Evolutionary conservation across 2,113 vertebrate genomes (phyloP), one percentile per base, ranked within the genome.

Genomic region (Catagonus wagneri): DNA sequence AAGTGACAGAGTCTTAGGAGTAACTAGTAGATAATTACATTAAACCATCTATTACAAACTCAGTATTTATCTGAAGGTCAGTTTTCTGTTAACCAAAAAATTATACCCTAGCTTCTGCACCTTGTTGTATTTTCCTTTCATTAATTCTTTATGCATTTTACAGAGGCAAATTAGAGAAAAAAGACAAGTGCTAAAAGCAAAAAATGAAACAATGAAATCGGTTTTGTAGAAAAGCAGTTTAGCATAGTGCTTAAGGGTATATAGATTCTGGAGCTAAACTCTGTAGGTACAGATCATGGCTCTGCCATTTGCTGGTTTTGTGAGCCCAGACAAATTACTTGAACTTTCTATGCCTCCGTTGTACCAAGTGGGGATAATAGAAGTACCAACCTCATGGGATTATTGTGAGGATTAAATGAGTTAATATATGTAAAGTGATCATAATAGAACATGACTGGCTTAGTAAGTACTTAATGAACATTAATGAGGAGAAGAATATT

Each of bases 71-170:
- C 50, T 39, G 4, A 20, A 27, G n/a, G 61, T 87, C 29, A 71
- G 10, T 88, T 89, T 94, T 94, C 61, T 83, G 13, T 32, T 69
- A 83, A 83, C 39, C 34, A 50, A 95, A 93, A 88, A 34, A 27
- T 69, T 79, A 22, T 83, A 25, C 66, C 25, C 2, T 27, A 63
- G 32, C 36, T 71, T 93, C 68, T 93, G 23, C 13, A 58, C 44
- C 15, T 93, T 81, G 22, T 52, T 69, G 22, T 75, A 2, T 61
- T 9, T 65, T 58, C 50, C 54, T 87, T 83, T 66, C 56, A 44
- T 92, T 91, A 44, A 50, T 68, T 86, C 17, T 63, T 85, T 74
- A 66, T 79, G 15, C n/a, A 72, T 74, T 84, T 81, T 52, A 68
- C 92, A 68, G 27, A 56, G 83, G 54, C 52, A 90, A 72, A 56